A percentile compares a stretch with the other conserved stretches of the same genome.
These are phyloP conservation scores for Holotrichia oblita DNA, from an alignment of 1,140 invertebrate species.

Conservation along the genomic window DNA sequence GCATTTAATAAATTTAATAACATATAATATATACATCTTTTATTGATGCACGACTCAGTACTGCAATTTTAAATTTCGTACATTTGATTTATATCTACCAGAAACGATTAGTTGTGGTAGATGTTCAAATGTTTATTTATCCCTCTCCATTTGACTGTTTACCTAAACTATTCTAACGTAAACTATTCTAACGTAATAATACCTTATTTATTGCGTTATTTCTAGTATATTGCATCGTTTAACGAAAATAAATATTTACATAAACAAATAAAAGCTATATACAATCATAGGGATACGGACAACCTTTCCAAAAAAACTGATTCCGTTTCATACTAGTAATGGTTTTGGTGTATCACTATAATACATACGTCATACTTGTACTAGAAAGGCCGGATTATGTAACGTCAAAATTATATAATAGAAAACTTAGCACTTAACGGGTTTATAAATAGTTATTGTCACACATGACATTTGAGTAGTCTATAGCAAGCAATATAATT, in stretches of 20 bases:
- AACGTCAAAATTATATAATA: conserved; percentile 1
- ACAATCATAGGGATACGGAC: background rate
- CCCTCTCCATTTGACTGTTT: background rate
- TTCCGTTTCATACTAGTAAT: background rate
- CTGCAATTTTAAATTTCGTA: too few species aligned
- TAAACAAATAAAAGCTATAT: background rate
- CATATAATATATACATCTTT: too few species aligned
- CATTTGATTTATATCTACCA: too few species aligned
- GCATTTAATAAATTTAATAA: too few species aligned
- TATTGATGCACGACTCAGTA: too few species aligned
- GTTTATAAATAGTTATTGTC: conserved; percentile 13
- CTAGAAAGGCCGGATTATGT: conserved; percentile 10
- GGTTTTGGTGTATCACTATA: background rate
- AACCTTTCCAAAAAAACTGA: background rate
- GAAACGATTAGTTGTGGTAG: too few species aligned
- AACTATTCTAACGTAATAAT: too few species aligned
- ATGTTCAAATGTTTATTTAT: too few species aligned
- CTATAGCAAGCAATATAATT: background rate
- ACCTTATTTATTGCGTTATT: background rate
- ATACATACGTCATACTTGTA: background rate
- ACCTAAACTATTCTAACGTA: background rate
- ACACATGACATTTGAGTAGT: background rate
- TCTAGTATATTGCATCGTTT: background rate
- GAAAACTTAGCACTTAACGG: background rate
- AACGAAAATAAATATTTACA: background rate